Conservation (phyloP, 2,888 invertebrate species). For the Acanthosepion esculentum region DNA sequence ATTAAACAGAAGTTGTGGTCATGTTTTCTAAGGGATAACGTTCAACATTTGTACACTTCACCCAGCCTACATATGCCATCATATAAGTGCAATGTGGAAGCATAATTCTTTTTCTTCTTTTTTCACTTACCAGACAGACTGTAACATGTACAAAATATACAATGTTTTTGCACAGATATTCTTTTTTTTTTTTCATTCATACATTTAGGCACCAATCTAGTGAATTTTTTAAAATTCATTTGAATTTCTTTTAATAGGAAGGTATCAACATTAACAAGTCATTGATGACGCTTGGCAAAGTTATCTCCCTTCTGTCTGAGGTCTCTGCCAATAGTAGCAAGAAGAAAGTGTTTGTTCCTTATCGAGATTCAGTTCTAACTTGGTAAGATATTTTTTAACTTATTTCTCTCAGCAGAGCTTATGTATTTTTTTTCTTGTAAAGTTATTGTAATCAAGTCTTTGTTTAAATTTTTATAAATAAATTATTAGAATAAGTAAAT, state of each 20-base stretch:
- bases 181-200: no score
- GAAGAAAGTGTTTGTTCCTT: conserved; percentile 81
- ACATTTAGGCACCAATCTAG: no score
- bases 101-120: no score
- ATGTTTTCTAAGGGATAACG: no score
- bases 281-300: conserved; percentile 85
- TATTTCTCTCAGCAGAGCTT: not conserved
- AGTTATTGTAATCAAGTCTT: not conserved
- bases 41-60: no score
- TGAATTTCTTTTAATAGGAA: conserved; percentile 63
- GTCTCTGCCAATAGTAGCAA: conserved; percentile 65
- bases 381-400: conserved; percentile 78
- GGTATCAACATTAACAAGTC: conserved; percentile 79
- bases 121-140: no score
- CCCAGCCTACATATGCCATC: no score
- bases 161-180: no score
- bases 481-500: not conserved
- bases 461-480: not conserved
- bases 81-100: no score
- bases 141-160: no score
- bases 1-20: no score
- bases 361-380: conserved; percentile 86
- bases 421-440: not conserved
- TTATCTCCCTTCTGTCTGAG: conserved; percentile 85
- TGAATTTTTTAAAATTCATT: not conserved